Evolutionary conservation across 2,113 vertebrate genomes (phyloP).

Genomic region (Notiomystis cincta): DNA sequence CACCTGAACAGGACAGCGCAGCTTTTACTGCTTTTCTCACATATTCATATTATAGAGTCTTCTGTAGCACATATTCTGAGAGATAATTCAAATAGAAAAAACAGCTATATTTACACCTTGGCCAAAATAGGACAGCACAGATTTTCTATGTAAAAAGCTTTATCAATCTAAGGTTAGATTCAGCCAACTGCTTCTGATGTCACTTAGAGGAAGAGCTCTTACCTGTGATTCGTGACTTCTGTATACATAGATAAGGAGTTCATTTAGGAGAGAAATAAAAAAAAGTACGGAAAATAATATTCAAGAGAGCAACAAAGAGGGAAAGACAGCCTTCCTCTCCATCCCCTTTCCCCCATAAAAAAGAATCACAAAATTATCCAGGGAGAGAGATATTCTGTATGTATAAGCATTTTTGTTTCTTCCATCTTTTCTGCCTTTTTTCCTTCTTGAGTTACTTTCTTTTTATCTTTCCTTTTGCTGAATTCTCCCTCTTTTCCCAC

Average conservation of each 20-base stretch:
- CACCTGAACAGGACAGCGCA: not conserved
- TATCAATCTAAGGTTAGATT: not conserved
- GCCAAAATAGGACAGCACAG: not conserved
- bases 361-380: not conserved
- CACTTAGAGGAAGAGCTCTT: not conserved
- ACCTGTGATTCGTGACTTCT: not conserved
- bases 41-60: not conserved
- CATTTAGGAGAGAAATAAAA: not conserved
- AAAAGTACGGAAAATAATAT: not conserved
- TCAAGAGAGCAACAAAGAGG: not conserved
- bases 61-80: not conserved
- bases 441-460: not conserved
- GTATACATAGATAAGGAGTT: not conserved
- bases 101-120: not conserved
- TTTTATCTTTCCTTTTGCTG: not conserved
- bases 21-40: not conserved
- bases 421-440: rapidly evolving
- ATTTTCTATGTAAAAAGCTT: not conserved
- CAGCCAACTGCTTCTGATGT: not conserved
- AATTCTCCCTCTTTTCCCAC: not conserved
- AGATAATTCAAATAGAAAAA: not conserved
- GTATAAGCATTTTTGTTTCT: not conserved
- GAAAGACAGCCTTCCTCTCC: not conserved
- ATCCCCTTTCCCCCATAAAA: rapidly evolving
- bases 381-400: not conserved